phyloP scores from a whole-genome alignment of 2,888 invertebrate species.

The Crossocerus cetratus region DNA sequence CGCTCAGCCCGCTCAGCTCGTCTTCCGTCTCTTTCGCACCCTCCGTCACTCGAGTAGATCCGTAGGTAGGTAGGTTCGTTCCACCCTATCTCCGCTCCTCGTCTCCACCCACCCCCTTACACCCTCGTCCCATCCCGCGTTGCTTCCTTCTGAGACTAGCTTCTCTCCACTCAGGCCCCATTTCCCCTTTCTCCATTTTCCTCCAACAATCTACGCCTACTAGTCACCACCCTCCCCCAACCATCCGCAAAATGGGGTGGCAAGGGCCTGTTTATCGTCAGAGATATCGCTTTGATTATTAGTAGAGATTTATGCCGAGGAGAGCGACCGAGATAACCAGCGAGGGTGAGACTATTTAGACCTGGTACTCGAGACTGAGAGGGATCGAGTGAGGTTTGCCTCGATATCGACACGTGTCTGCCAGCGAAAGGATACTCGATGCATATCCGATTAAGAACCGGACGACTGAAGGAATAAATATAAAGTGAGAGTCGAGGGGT shows the following conservation, averaged over 20 bases:
- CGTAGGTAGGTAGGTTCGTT: slow-evolving; percentile 35
- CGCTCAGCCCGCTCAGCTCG: no score
- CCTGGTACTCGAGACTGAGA: no score
- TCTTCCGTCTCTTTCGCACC: slow-evolving; percentile 56
- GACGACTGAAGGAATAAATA: no score
- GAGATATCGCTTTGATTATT: background rate
- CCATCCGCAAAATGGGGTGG: background rate
- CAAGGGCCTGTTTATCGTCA: background rate
- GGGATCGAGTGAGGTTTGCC: no score
- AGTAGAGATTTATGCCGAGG: background rate
- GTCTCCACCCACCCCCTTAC: slow-evolving; percentile 27
- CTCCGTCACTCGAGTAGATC: slow-evolving; percentile 58
- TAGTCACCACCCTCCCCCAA: background rate
- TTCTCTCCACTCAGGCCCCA: slow-evolving; percentile 1
- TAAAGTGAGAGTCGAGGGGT: no score
- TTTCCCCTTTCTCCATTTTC: slow-evolving; percentile 8
- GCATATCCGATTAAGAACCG: no score
- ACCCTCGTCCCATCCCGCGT: slow-evolving; percentile 35
- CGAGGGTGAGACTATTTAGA: no score
- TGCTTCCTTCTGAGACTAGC: slow-evolving; percentile 45
- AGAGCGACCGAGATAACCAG: no score
- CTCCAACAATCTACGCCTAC: background rate
- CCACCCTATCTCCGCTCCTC: slow-evolving; percentile 18
- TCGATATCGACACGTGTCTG: no score
- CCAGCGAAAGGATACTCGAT: no score